Evolutionary conservation across 1,140 invertebrate species (phyloP), one percentile per base, ranked within the genome.

Genomic region (Drosophila obscura): DNA sequence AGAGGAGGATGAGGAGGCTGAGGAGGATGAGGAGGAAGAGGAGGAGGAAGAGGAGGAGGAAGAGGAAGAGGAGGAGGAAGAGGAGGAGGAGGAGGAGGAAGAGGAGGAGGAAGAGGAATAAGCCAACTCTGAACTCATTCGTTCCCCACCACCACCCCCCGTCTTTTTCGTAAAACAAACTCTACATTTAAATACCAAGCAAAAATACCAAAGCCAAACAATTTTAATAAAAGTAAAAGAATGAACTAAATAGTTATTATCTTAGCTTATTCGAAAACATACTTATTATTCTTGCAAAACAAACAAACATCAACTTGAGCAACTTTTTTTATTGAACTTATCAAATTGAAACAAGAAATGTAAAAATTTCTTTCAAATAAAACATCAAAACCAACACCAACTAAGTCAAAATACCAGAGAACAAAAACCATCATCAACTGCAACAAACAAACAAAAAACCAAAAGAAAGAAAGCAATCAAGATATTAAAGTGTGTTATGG

Each of bases 11-110:
- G 95, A 95, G 65, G 95, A 95, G 59, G 95, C 93, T 51, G 94
- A 94, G 71, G 95, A 95, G 66, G 95, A 95, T 60, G 95, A 95
- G 49, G 94, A 94, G 71, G 95, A 95, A 31, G 95, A 95, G 57
- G 95, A 95, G 63, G 95, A 96, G 75, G 95, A 95, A 76, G 94
- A 95, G 61, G 94, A 96, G 44, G 95, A 96, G 77, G 95, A 95
- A 45, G 94, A 94, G 52, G 94, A 95, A 58, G 94, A 94, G 65
- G 93, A 94, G 53, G 94, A 95, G 57, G 93, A 94, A 73, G 91
- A 93, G 69, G 90, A 91, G 39, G 95, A 95, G 61, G 95, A 94
- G 51, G 93, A 94, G 46, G 93, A 94, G 76, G 90, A 93, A 77
- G 89, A 90, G 48, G 95, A 95, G 62, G 95, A 94, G 64, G 94